Percentiles rank a stretch among this genome's conserved stretches.
Conservation (phyloP, 1,140 invertebrate species). For the Nasonia giraulti region DNA sequence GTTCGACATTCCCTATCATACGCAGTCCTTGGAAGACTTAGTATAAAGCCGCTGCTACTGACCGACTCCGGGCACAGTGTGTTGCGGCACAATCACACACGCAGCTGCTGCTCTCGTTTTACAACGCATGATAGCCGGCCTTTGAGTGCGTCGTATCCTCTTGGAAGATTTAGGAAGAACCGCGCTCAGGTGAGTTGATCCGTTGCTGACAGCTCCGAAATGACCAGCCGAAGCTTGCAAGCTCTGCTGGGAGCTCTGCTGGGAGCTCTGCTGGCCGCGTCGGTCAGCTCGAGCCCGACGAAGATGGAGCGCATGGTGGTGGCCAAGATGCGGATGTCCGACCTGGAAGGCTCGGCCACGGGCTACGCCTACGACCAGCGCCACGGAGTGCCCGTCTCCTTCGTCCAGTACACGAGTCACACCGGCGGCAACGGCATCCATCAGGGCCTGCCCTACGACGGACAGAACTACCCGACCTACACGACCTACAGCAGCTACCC, state of each 20-base stretch:
- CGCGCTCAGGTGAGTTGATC: not conserved
- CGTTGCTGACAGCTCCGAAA: not conserved
- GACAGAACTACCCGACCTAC: slow-evolving; percentile 56
- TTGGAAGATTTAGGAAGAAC: not conserved
- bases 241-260: slow-evolving; percentile 2
- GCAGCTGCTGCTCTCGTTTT: not conserved
- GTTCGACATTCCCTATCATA: slow-evolving; percentile 57
- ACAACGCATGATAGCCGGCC: not conserved
- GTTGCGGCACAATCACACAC: not conserved
- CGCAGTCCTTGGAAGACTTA: slow-evolving; percentile 54
- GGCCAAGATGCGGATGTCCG: slow-evolving; percentile 64
- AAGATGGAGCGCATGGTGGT: slow-evolving; percentile 60
- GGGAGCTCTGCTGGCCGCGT: not conserved
- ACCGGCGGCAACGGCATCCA: slow-evolving; percentile 58
- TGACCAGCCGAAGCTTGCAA: not conserved
- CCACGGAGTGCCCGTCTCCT: slow-evolving; percentile 62
- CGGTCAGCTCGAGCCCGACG: not conserved
- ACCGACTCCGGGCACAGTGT: slow-evolving; percentile 51
- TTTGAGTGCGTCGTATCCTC: not conserved
- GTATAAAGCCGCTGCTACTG: slow-evolving; percentile 57
- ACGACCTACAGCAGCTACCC: slow-evolving; percentile 46
- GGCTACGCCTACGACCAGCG: slow-evolving; percentile 68
- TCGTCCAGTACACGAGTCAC: slow-evolving; percentile 68
- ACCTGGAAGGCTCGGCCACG: slow-evolving; percentile 65
- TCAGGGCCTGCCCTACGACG: slow-evolving; percentile 59